Percentiles rank a stretch among this genome's conserved stretches.
These are phyloP conservation scores for Athetis lepigone DNA, from an alignment of 2,888 invertebrate genomes.

Conservation along the genomic window DNA sequence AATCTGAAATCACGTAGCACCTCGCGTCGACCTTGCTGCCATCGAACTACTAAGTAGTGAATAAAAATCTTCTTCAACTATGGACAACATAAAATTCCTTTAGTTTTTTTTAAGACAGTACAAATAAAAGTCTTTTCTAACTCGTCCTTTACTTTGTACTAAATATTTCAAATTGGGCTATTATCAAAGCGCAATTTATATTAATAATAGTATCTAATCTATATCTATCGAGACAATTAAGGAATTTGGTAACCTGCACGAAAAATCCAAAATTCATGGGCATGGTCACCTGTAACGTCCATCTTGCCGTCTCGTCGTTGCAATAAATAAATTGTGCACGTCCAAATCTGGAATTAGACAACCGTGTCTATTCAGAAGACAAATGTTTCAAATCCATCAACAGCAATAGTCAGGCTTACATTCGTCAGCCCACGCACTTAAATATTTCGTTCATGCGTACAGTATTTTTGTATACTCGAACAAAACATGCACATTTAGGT, in stretches of 20 bases:
- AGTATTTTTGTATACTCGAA: conserved; percentile 32
- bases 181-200: too few species aligned
- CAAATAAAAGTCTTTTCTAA: background rate
- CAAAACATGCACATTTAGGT: conserved; percentile 55
- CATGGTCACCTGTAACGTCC: too few species aligned
- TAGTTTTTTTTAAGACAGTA: too few species aligned
- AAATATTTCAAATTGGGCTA: too few species aligned
- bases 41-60: conserved; percentile 17
- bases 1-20: conserved; percentile 51
- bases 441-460: conserved; percentile 41
- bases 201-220: too few species aligned
- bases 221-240: too few species aligned
- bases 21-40: conserved; percentile 49
- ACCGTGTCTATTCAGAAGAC: background rate
- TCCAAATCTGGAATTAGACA: background rate
- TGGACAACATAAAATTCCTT: conserved; percentile 6
- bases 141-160: too few species aligned
- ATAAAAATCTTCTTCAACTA: conserved; percentile 24
- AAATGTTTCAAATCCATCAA: background rate
- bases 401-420: conserved; percentile 9
- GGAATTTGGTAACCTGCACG: too few species aligned
- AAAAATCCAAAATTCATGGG: too few species aligned
- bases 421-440: conserved; percentile 23
- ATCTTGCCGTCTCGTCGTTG: too few species aligned
- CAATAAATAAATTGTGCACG: background rate